Conservation (phyloP, 2,113 vertebrate genomes). For the Lichenostomus cassidix region DNA sequence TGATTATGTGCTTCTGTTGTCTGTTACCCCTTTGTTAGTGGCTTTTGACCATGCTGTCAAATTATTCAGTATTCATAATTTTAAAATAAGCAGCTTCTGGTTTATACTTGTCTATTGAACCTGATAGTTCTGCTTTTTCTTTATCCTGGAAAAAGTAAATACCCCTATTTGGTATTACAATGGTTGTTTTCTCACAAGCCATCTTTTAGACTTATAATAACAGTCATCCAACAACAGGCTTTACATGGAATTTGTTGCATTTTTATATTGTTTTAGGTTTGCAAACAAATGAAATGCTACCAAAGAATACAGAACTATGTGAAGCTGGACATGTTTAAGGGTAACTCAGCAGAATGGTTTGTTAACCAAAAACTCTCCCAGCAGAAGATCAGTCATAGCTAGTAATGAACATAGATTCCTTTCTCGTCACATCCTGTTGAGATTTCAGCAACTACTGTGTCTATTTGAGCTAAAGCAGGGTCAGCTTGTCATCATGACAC, state of each 20-base stretch:
- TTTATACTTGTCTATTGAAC: neutral
- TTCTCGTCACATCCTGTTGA: neutral
- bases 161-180: neutral
- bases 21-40: neutral
- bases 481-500: neutral
- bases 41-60: neutral
- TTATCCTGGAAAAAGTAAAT: neutral
- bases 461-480: neutral
- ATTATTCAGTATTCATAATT: neutral
- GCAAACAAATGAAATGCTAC: neutral
- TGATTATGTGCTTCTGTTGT: neutral
- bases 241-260: neutral
- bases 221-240: neutral
- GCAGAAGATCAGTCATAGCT: neutral
- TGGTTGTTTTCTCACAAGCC: neutral
- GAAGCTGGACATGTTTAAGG: neutral
- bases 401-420: neutral
- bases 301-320: neutral
- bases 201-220: neutral
- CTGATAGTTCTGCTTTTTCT: neutral
- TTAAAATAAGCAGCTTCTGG: neutral
- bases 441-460: neutral
- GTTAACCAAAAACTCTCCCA: neutral
- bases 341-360: neutral
- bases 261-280: neutral